Base-by-base conservation (phyloP, 2,113 vertebrate genomes). In the Ceyx melanurus region DNA sequence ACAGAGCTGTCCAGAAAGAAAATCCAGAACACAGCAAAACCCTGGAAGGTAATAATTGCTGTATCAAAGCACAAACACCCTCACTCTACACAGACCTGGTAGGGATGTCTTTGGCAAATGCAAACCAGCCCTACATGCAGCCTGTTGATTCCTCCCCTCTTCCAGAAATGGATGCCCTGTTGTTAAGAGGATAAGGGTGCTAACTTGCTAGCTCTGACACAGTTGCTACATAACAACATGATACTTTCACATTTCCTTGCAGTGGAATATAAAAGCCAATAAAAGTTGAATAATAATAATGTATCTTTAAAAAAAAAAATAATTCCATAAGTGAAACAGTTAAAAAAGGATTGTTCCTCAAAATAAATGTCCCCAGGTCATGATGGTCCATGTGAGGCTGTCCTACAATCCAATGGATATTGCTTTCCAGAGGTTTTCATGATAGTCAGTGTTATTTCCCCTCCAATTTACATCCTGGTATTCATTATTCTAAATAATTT, bases 381-480 rank as follows among this genome's bases (percentile, higher is more conserved):
- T 0, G 1, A 56, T 5, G 35, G 40, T 51, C 40, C 43, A 31
- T 17, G 22, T 23, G 42, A 87, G 46, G 48, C 29, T 78, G 29
- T 66, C 48, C 60, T 28, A 90, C 26, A 75, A 31, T 33, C 35
- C 82, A 76, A 4, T 40, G 57, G n/a, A 77, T 66, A 87, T 5
- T 74, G 31, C 29, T 82, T 26, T 66, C 40, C 3, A 4, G 19
- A 64, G 23, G 57, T 45, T 86, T 92, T 72, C 26, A 75, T 20
- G 83, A 64, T 3, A 61, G 65, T 22, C 10, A 5, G 43, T 25
- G 37, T 48, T 53, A 88, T 61, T 95, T 93, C 83, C 65, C 54
- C 48, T 88, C 45, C 45, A 71, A 42, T 82, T 83, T 86, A 94
- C 75, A 96, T 95, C 92, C 96, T 80, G 76, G 68, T 75, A 93